Percentiles rank a stretch among this genome's conserved stretches.
Evolutionary conservation across 2,113 vertebrate genomes (phyloP).

Genomic region (Empidonax traillii): DNA sequence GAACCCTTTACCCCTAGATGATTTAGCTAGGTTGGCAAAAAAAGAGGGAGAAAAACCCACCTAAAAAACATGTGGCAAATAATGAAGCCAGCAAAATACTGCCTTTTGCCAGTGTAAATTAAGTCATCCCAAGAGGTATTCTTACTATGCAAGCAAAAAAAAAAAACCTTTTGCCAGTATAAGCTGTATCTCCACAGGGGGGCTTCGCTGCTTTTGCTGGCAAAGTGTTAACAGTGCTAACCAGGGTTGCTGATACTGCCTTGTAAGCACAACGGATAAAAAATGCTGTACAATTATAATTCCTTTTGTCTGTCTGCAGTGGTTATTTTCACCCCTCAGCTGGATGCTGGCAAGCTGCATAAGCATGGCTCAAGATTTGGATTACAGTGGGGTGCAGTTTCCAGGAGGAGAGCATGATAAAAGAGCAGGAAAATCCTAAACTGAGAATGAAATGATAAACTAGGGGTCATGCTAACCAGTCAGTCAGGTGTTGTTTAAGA

Average conservation of each 20-base stretch:
- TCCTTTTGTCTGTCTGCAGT: not conserved
- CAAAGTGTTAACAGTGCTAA: slow-evolving; percentile 25
- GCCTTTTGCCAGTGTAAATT: slow-evolving; percentile 56
- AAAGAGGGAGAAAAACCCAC: accelerated
- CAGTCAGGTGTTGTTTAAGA: not conserved
- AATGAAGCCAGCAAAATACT: not conserved
- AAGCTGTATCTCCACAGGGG: slow-evolving; percentile 31
- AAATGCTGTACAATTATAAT: not conserved
- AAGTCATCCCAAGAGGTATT: slow-evolving; percentile 32
- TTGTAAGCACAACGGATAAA: slow-evolving; percentile 54
- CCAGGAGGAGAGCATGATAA: not conserved
- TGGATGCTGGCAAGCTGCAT: accelerated
- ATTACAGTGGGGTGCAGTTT: not conserved
- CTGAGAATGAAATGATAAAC: not conserved
- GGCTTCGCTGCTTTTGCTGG: slow-evolving; percentile 39
- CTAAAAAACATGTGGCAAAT: not conserved
- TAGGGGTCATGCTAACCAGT: not conserved
- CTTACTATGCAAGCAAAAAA: slow-evolving; percentile 45
- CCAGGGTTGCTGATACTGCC: slow-evolving; percentile 10
- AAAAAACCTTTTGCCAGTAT: slow-evolving; percentile 8
- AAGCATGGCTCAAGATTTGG: not conserved
- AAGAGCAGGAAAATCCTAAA: not conserved
- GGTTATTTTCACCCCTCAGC: not conserved
- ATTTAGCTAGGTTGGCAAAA: not conserved
- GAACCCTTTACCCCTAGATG: not conserved